Evolutionary conservation across 2,797 vertebrate species (phyloP).

Genomic region (Schizothorax lantsangensis): DNA sequence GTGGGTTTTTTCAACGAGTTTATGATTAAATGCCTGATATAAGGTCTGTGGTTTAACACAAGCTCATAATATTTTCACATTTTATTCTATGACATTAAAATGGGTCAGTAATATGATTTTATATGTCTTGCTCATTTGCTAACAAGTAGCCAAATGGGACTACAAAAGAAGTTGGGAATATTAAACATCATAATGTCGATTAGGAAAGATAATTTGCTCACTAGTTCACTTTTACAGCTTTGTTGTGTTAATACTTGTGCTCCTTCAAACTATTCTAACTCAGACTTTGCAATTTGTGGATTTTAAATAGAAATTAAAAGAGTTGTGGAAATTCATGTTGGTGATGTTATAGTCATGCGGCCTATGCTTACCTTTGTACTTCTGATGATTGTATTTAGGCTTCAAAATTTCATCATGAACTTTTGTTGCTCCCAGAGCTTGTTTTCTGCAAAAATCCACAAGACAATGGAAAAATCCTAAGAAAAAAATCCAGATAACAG

Average conservation of each 20-base stretch:
- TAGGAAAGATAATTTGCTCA: background rate
- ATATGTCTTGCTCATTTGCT: background rate
- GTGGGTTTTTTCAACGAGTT: background rate
- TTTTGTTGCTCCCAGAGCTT: background rate
- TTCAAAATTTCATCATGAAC: background rate
- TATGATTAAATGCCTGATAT: background rate
- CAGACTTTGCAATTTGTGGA: background rate
- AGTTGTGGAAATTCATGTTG: background rate
- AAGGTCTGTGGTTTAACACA: background rate
- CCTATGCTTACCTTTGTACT: too few species aligned
- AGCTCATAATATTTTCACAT: background rate
- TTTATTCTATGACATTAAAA: background rate
- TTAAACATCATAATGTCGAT: background rate
- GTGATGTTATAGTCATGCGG: too few species aligned
- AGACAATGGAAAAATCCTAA: background rate
- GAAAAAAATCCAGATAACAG: background rate
- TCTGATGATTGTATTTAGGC: background rate
- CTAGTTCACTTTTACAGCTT: background rate
- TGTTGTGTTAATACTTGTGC: background rate
- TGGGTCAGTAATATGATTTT: background rate
- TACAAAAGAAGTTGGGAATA: background rate
- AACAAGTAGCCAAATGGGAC: background rate
- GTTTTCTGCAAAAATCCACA: background rate
- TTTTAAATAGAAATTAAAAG: background rate
- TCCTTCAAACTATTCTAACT: background rate